These are phyloP conservation scores for Sorex maritimensis DNA, from an alignment of 2,797 vertebrate species.

Conservation along the genomic window DNA sequence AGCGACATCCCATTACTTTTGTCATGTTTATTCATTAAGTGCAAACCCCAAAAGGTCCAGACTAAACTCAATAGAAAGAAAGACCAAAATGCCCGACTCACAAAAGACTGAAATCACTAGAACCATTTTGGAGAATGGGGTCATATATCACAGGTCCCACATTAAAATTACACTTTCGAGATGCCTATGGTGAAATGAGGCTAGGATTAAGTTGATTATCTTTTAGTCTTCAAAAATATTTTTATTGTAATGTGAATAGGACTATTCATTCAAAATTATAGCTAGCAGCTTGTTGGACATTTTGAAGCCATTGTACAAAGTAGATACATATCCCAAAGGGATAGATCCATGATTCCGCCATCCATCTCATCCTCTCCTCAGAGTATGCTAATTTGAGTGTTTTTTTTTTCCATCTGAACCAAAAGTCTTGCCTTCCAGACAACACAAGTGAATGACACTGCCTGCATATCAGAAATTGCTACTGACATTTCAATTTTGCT, in stretches of 20 bases:
- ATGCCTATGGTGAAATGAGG: constrained; percentile 47
- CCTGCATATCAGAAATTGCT: constrained; percentile 95
- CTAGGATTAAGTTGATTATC: constrained; percentile 76
- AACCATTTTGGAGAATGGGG: neutral
- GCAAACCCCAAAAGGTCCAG: constrained; percentile 58
- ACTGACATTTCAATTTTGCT: constrained; percentile 97
- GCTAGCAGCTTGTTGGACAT: constrained; percentile 91
- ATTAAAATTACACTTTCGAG: constrained; percentile 76
- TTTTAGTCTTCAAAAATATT: constrained; percentile 73
- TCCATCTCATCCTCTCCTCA: constrained; percentile 71
- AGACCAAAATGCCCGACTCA: neutral
- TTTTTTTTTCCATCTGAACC: constrained; percentile 79
- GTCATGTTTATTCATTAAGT: constrained; percentile 65
- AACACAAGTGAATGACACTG: constrained; percentile 90
- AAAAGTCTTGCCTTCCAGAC: constrained; percentile 83
- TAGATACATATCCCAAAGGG: constrained; percentile 90
- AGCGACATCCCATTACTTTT: constrained; percentile 67
- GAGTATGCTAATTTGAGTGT: constrained; percentile 84
- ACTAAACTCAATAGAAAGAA: constrained; percentile 45
- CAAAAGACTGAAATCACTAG: neutral
- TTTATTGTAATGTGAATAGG: constrained; percentile 86
- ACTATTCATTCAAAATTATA: constrained; percentile 93
- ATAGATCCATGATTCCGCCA: constrained; percentile 36
- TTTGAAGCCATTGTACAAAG: constrained; percentile 89
- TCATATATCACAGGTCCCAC: constrained; percentile 10